Conservation (phyloP, 2,888 invertebrate genomes). For the Athalia cordata region DNA sequence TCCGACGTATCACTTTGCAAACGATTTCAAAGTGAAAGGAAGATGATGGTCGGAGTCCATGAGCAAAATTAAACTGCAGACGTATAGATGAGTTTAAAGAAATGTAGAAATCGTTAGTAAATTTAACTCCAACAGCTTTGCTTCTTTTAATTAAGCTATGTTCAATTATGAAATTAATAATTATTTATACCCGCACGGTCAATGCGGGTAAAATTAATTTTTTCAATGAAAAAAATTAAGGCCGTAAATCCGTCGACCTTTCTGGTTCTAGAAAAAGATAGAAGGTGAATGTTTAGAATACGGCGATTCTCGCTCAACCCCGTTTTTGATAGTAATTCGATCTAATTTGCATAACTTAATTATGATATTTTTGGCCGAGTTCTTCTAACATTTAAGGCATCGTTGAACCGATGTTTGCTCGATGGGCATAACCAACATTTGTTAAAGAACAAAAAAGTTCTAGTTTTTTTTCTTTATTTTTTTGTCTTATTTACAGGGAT, state of each 20-base stretch:
- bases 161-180: constrained; percentile 17
- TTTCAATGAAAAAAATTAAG: background rate
- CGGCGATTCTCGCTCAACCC: background rate
- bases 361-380: background rate
- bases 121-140: background rate
- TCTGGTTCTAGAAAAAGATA: background rate
- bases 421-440: no score
- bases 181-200: background rate
- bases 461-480: no score
- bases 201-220: background rate
- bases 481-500: constrained; percentile 1
- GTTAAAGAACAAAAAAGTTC: no score
- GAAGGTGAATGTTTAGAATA: background rate
- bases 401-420: no score
- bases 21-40: constrained; percentile 4
- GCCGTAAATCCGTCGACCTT: background rate
- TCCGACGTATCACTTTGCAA: constrained; percentile 8
- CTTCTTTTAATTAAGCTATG: background rate
- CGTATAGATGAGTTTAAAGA: no score
- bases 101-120: background rate
- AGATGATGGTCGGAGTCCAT: background rate
- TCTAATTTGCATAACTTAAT: constrained; percentile 21
- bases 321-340: background rate
- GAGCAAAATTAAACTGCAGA: background rate
- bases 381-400: no score